These are phyloP conservation scores for Adelphocoris suturalis DNA, from an alignment of 2,888 invertebrate genomes.

Conservation along the genomic window DNA sequence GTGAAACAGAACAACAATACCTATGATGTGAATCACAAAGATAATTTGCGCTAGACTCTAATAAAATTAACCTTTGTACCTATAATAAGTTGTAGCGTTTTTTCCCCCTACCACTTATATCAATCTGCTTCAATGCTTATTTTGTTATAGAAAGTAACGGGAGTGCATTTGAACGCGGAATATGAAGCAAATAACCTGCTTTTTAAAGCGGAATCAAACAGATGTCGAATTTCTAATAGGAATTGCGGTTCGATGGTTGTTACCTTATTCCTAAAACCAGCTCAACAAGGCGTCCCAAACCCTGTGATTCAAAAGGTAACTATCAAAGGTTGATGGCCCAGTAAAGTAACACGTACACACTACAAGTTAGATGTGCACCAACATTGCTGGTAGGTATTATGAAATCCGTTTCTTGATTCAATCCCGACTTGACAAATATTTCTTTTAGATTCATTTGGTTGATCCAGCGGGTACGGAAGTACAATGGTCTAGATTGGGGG, in stretches of 20 bases:
- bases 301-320: slow-evolving; percentile 11
- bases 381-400: too few species aligned
- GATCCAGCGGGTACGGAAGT: slow-evolving; percentile 40
- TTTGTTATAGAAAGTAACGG: slow-evolving; percentile 8
- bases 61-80: too few species aligned
- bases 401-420: not conserved
- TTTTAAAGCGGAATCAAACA: slow-evolving; percentile 26
- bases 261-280: slow-evolving; percentile 31
- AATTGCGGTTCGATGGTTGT: slow-evolving; percentile 48
- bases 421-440: not conserved
- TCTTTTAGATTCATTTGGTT: slow-evolving; percentile 42
- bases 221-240: not conserved
- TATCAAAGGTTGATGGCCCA: not conserved
- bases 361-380: too few species aligned
- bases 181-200: slow-evolving; percentile 6
- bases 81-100: too few species aligned
- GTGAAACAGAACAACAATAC: too few species aligned
- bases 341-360: too few species aligned
- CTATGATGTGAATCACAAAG: too few species aligned
- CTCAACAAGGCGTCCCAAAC: not conserved
- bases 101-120: too few species aligned
- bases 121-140: not conserved
- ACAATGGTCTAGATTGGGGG: slow-evolving; percentile 19
- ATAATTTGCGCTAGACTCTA: too few species aligned
- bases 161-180: not conserved